Conservation (phyloP, 2,797 vertebrate species). For the Acanthopagrus latus region DNA sequence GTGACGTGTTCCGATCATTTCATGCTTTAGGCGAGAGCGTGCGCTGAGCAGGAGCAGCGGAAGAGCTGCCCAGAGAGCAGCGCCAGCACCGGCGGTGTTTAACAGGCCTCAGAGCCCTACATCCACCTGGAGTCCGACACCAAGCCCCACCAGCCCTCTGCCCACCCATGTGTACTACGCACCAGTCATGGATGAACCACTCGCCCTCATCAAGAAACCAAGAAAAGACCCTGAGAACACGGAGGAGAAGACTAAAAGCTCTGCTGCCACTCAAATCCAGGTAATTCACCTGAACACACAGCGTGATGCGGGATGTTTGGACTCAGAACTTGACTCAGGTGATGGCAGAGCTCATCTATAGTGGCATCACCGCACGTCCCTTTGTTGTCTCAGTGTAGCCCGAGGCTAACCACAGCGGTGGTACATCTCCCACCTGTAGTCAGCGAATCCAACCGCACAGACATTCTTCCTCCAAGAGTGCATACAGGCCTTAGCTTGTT, state of each 20-base stretch:
- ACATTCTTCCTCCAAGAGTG: conserved; percentile 50
- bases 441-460: conserved; percentile 59
- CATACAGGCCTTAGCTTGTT: conserved; percentile 82
- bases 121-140: conserved; percentile 82
- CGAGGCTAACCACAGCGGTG: conserved; percentile 61
- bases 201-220: conserved; percentile 88
- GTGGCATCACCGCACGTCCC: conserved; percentile 24
- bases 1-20: conserved; percentile 5
- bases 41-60: conserved; percentile 77
- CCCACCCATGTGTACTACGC: conserved; percentile 80
- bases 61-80: conserved; percentile 67
- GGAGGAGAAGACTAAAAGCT: conserved; percentile 71
- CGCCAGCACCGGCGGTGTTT: conserved; percentile 42
- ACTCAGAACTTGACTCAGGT: too few relatives aligned
- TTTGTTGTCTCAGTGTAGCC: conserved; percentile 69
- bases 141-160: conserved; percentile 79
- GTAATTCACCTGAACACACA: conserved; percentile 63
- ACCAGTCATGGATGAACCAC: conserved; percentile 85
- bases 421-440: conserved; percentile 62
- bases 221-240: conserved; percentile 76
- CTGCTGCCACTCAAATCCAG: conserved; percentile 79
- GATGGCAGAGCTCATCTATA: conserved; percentile 3
- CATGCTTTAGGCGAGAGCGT: conserved; percentile 81
- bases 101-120: conserved; percentile 80
- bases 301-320: not conserved